These are phyloP conservation scores for Pangasianodon gigas DNA, from an alignment of 2,113 vertebrate genomes.

Conservation along the genomic window DNA sequence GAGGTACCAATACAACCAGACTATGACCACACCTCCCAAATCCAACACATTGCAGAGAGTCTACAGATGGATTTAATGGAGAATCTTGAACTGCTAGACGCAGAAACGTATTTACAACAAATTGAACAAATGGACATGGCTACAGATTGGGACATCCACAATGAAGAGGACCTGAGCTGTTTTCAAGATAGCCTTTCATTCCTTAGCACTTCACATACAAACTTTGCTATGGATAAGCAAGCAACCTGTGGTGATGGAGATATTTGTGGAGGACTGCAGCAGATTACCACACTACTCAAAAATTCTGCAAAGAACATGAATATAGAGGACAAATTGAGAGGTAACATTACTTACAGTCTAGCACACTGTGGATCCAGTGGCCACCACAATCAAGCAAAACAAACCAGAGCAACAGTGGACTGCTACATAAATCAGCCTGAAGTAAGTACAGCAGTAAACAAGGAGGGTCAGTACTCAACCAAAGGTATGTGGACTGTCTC, in stretches of 20 bases:
- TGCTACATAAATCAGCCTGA: background rate
- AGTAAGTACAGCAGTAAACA: background rate
- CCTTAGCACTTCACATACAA: conserved; percentile 31
- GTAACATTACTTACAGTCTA: background rate
- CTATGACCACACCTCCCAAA: conserved; percentile 33
- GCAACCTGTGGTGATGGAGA: background rate
- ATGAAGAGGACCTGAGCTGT: conserved; percentile 37
- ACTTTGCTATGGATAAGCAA: conserved; percentile 23
- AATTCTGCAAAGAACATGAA: conserved; percentile 5
- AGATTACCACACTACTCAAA: background rate
- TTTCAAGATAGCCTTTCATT: conserved; percentile 36
- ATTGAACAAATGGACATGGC: conserved; percentile 59
- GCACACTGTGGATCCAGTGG: background rate
- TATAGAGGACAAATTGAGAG: background rate
- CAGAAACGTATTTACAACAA: conserved; percentile 39
- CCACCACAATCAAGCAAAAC: conserved; percentile 14
- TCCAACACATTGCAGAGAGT: conserved; percentile 53
- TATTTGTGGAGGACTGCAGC: conserved; percentile 2
- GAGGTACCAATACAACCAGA: conserved; percentile 60
- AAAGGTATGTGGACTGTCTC: background rate
- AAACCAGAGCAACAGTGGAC: conserved; percentile 4
- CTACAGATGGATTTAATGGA: conserved; percentile 61
- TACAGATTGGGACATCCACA: conserved; percentile 51
- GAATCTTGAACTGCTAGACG: conserved; percentile 58
- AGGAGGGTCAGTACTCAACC: background rate